These are phyloP conservation scores for Leucophora obtusa DNA, from an alignment of 2,888 invertebrate genomes.

Conservation along the genomic window DNA sequence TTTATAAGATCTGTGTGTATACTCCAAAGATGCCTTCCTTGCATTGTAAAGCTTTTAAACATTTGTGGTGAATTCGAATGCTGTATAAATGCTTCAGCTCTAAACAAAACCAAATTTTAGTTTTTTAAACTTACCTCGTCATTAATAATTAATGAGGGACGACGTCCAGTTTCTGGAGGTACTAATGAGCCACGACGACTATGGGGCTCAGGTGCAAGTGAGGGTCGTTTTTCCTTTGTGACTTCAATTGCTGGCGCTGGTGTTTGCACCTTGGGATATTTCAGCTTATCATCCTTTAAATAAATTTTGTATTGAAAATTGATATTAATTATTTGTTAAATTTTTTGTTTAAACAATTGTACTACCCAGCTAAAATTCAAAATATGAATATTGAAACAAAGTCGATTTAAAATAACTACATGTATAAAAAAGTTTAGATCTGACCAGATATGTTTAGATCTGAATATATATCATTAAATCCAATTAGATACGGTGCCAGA, in stretches of 20 bases:
- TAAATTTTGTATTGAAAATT: conserved; percentile 1
- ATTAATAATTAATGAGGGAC: conserved; percentile 94
- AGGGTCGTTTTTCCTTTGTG: conserved; percentile 90
- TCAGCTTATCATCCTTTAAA: conserved; percentile 77
- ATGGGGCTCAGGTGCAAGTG: conserved; percentile 83
- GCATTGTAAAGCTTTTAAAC: too few relatives aligned
- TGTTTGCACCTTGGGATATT: conserved; percentile 85
- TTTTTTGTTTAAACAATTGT: neutral
- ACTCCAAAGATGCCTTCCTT: too few relatives aligned
- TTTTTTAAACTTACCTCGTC: conserved; percentile 89
- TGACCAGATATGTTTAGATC: too few relatives aligned
- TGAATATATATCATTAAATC: too few relatives aligned
- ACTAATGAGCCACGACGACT: conserved; percentile 91
- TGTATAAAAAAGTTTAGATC: too few relatives aligned
- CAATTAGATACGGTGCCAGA: too few relatives aligned
- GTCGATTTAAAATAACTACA: too few relatives aligned
- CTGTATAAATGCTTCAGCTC: too few relatives aligned
- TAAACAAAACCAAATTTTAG: neutral
- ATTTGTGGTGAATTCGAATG: too few relatives aligned
- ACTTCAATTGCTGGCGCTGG: conserved; percentile 86
- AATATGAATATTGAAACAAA: too few relatives aligned
- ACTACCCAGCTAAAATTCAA: too few relatives aligned
- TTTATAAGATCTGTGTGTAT: too few relatives aligned
- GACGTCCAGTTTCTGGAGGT: conserved; percentile 91
- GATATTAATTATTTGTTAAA: neutral